A percentile compares a stretch with the other conserved stretches of the same genome.
Evolutionary conservation across 2,888 invertebrate species (phyloP).

Genomic region (Scaptomyza cyrtandrae): DNA sequence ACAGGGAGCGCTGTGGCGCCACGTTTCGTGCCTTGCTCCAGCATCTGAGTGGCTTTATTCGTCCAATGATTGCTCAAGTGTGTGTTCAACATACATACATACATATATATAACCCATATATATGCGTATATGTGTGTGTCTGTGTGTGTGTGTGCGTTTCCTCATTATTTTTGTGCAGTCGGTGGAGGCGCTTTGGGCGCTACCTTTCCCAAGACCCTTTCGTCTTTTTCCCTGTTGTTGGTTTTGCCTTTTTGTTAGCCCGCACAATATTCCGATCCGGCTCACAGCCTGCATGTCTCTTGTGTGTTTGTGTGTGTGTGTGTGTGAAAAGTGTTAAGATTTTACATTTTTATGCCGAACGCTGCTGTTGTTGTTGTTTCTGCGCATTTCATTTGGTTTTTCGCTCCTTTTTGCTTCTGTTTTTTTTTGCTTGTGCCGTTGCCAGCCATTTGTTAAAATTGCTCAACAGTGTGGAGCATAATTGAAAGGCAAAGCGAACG

Average conservation of each 20-base stretch:
- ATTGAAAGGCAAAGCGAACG: conserved; percentile 8
- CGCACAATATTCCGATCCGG: conserved; percentile 57
- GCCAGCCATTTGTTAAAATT: conserved; percentile 74
- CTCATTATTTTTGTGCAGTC: conserved; percentile 81
- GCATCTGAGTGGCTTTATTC: conserved; percentile 79
- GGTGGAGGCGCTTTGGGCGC: conserved; percentile 69
- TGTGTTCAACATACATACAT: conserved; percentile 33
- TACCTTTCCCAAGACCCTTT: conserved; percentile 36
- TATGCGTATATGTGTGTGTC: conserved; percentile 1
- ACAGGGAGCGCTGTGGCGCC: conserved; percentile 28
- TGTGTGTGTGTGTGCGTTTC: conserved; percentile 48
- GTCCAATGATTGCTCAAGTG: conserved; percentile 73
- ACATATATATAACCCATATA: conserved; percentile 6
- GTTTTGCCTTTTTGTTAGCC: conserved; percentile 50
- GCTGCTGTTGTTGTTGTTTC: conserved; percentile 32
- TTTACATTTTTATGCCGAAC: conserved; percentile 68
- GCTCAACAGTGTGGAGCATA: conserved; percentile 55
- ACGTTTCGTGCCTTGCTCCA: conserved; percentile 25
- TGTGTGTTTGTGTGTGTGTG: conserved; percentile 13
- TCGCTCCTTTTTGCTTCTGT: conserved; percentile 10
- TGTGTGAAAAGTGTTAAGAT: conserved; percentile 72
- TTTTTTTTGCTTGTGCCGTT: conserved; percentile 53
- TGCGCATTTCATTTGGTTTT: conserved; percentile 41
- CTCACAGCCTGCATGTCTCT: conserved; percentile 17
- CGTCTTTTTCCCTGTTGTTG: conserved; percentile 54